A percentile compares a stretch with the other conserved stretches of the same genome.
These are phyloP conservation scores for Ptilorrhoa leucosticta DNA, from an alignment of 2,113 vertebrate species.

Conservation along the genomic window DNA sequence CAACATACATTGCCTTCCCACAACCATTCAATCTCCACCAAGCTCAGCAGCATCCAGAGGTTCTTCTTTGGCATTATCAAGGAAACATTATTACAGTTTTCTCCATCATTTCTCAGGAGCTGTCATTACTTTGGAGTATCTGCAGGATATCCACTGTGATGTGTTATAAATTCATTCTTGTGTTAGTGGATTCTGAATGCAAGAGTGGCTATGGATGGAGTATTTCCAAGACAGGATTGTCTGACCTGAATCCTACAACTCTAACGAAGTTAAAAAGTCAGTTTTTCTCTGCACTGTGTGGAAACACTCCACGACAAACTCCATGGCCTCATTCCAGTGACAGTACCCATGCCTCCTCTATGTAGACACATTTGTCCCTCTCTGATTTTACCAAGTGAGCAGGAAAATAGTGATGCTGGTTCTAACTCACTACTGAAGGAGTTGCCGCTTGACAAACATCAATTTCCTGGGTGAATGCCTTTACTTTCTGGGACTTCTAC, in stretches of 20 bases:
- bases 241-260: neutral
- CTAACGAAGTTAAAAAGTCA: neutral
- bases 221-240: neutral
- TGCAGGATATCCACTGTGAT: neutral
- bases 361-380: neutral
- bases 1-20: neutral
- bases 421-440: neutral
- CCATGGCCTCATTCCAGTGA: neutral
- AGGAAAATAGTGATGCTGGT: neutral
- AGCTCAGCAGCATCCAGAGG: neutral
- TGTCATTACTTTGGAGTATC: neutral
- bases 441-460: neutral
- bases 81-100: neutral
- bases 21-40: neutral
- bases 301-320: neutral
- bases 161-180: neutral
- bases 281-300: neutral
- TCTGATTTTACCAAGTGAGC: neutral
- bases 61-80: neutral
- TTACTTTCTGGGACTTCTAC: neutral
- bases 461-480: neutral
- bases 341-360: neutral
- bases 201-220: neutral
- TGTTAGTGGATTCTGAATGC: neutral
- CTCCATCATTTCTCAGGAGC: neutral